These are phyloP conservation scores for Troilus luridus DNA, from an alignment of 2,888 invertebrate species.

Conservation along the genomic window DNA sequence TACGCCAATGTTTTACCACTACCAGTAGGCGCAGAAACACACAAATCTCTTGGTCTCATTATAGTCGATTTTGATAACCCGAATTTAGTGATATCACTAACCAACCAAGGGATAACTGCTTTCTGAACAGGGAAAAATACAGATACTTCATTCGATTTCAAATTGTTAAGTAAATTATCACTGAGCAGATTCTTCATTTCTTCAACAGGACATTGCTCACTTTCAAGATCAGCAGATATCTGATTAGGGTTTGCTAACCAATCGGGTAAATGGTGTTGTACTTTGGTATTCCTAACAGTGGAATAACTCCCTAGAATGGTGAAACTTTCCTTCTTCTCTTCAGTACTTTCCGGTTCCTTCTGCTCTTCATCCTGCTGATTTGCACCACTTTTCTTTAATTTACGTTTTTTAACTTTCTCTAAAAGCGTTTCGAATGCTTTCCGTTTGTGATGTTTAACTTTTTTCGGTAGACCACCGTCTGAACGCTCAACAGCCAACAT, in stretches of 20 bases:
- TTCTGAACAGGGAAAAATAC: slow-evolving; percentile 75
- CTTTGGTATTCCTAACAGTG: slow-evolving; percentile 74
- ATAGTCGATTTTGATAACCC: slow-evolving; percentile 67
- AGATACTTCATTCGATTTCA: slow-evolving; percentile 1
- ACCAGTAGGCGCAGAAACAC: slow-evolving; percentile 97
- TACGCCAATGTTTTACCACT: slow-evolving; percentile 97
- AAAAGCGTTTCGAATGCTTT: slow-evolving; percentile 32
- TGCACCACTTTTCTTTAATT: background rate
- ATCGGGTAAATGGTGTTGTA: slow-evolving; percentile 84
- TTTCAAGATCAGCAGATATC: slow-evolving; percentile 81
- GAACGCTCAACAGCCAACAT: background rate
- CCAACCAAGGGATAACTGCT: slow-evolving; percentile 82
- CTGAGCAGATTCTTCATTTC: slow-evolving; percentile 74
- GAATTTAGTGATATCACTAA: slow-evolving; percentile 74
- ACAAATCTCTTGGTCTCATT: slow-evolving; percentile 88
- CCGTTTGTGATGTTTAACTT: background rate
- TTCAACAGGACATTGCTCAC: slow-evolving; percentile 72
- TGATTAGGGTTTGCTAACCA: slow-evolving; percentile 89
- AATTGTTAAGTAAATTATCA: slow-evolving; percentile 72
- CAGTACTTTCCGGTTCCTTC: slow-evolving; percentile 58
- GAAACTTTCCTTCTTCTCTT: slow-evolving; percentile 69
- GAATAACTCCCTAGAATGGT: slow-evolving; percentile 79
- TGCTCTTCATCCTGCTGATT: background rate
- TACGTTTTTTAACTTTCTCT: slow-evolving; percentile 46
- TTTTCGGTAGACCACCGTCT: slow-evolving; percentile 10